Conservation (phyloP, 2,888 invertebrate species). For the Orthosia cruda region DNA sequence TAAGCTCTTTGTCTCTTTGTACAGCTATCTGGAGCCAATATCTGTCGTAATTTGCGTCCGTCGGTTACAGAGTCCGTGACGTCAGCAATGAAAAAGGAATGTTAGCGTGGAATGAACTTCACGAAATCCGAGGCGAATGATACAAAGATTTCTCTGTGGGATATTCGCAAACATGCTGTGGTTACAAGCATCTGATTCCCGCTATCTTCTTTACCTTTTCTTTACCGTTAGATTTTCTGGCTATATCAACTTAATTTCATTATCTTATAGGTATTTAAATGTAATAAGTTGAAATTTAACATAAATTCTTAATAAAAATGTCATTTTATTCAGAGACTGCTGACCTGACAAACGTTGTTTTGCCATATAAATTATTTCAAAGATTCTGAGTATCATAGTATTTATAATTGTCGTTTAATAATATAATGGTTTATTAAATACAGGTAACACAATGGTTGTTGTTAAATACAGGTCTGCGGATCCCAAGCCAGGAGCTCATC, state of each 20-base stretch:
- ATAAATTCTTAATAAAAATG: background rate
- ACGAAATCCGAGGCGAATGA: constrained; percentile 4
- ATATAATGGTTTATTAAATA: too few species aligned
- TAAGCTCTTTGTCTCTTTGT: constrained; percentile 41
- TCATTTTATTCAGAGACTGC: too few species aligned
- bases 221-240: background rate
- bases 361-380: too few species aligned
- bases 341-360: too few species aligned
- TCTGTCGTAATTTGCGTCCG: constrained; percentile 45
- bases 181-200: background rate
- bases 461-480: too few species aligned
- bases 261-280: background rate
- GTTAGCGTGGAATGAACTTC: constrained; percentile 12
- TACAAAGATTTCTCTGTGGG: background rate
- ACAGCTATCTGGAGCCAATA: constrained; percentile 47
- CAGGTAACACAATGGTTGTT: too few species aligned
- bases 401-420: too few species aligned
- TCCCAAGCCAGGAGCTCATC: too few species aligned
- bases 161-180: background rate
- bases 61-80: constrained; percentile 15
- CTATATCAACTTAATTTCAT: constrained; percentile 2
- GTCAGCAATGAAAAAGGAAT: constrained; percentile 35
- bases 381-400: too few species aligned
- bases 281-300: background rate
- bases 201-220: background rate